phyloP scores from a whole-genome alignment of 2,797 vertebrate genomes.

The Darevskia mixta region DNA sequence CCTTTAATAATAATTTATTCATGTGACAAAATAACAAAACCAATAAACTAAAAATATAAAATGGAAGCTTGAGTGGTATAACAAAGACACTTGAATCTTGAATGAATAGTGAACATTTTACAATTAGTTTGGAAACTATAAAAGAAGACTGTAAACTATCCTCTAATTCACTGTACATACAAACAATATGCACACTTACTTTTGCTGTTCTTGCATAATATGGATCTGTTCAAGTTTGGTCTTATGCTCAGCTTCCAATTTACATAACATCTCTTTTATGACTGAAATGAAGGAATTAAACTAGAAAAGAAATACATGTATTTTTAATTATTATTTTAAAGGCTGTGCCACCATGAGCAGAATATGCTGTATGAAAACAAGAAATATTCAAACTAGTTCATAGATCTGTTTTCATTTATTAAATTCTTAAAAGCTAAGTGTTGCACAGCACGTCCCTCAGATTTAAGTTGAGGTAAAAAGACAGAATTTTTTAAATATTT shows the following conservation, averaged over 20 bases:
- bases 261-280: conserved; percentile 95
- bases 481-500: background rate
- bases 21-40: background rate
- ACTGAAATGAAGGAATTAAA: conserved; percentile 98
- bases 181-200: conserved; percentile 78
- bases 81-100: background rate
- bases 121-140: background rate
- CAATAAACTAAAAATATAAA: background rate
- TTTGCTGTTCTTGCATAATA: conserved; percentile 97
- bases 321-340: background rate
- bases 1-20: too few species aligned
- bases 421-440: background rate
- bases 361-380: background rate
- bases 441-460: background rate
- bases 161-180: background rate
- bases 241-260: conserved; percentile 95
- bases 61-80: background rate
- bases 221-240: conserved; percentile 98
- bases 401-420: background rate
- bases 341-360: background rate
- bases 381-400: background rate
- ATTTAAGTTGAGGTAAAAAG: background rate
- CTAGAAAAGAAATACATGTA: conserved; percentile 80
- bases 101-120: background rate
- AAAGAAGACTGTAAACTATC: background rate